These are phyloP conservation scores for Eucidaris tribuloides DNA, from an alignment of 35 echinoderm and acorn worm genomes.

Conservation along the genomic window DNA sequence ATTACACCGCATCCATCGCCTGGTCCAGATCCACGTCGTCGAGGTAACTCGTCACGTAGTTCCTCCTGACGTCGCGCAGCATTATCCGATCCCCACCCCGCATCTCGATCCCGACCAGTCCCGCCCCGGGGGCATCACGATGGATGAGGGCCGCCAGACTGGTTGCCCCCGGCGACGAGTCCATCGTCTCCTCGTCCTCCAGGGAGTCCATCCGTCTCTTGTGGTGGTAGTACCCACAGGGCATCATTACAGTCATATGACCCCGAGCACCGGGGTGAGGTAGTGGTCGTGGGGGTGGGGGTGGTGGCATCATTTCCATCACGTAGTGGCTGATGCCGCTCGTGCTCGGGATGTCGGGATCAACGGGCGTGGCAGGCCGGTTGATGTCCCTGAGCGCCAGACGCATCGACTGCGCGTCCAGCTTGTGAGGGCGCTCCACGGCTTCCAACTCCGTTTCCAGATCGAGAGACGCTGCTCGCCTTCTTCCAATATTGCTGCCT, in stretches of 20 bases:
- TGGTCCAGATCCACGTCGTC: slow-evolving; percentile 19
- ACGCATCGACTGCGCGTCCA: slow-evolving; percentile 3
- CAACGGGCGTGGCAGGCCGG: background rate
- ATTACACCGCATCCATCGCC: slow-evolving; percentile 12
- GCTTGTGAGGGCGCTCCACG: background rate
- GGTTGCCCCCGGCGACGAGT: background rate
- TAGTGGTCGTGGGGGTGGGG: background rate
- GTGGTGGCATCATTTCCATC: background rate
- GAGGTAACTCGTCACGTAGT: slow-evolving; percentile 3
- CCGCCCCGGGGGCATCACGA: background rate
- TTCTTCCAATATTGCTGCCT: background rate
- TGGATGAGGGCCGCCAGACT: slow-evolving; percentile 15
- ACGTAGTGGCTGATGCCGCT: background rate
- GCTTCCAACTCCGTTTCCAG: background rate
- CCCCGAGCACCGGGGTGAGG: background rate
- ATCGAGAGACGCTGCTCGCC: background rate
- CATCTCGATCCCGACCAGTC: background rate
- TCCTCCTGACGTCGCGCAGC: background rate
- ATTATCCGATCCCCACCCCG: background rate
- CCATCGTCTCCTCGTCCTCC: slow-evolving; percentile 6
- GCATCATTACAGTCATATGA: background rate
- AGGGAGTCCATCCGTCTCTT: slow-evolving; percentile 19
- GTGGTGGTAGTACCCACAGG: slow-evolving; percentile 1
- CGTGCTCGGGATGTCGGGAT: background rate
- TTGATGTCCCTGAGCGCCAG: slow-evolving; percentile 17